phyloP scores from a whole-genome alignment of 2,888 invertebrate genomes.

The Capitulum mitella region DNA sequence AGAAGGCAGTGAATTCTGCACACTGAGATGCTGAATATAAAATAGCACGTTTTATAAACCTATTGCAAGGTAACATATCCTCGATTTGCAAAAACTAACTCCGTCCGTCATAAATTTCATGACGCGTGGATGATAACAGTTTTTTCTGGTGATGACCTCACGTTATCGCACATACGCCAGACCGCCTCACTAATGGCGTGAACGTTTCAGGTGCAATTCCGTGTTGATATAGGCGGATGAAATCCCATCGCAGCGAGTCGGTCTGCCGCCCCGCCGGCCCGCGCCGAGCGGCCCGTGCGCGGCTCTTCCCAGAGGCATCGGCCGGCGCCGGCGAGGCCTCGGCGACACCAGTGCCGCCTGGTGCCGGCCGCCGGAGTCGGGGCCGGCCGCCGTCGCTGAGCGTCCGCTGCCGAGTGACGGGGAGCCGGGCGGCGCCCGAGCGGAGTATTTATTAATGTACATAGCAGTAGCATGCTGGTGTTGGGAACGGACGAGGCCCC shows the following conservation, averaged over 20 bases:
- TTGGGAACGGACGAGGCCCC: not conserved
- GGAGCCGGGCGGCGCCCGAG: not conserved
- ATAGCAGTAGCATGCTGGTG: slow-evolving; percentile 13
- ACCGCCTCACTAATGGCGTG: not conserved
- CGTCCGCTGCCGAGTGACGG: not conserved
- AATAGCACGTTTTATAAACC: too few species aligned
- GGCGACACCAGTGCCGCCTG: too few species aligned
- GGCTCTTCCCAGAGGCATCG: not conserved
- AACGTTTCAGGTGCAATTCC: not conserved
- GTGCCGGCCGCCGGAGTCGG: not conserved
- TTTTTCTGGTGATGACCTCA: too few species aligned
- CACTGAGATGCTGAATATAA: too few species aligned
- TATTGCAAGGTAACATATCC: too few species aligned
- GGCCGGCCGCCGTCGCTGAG: too few species aligned
- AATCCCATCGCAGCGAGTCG: not conserved
- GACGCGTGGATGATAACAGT: too few species aligned
- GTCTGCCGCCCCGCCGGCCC: not conserved
- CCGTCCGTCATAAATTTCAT: too few species aligned
- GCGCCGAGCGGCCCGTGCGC: not conserved
- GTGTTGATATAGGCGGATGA: not conserved
- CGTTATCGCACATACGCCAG: not conserved
- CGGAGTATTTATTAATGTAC: slow-evolving; percentile 10
- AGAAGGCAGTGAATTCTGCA: too few species aligned
- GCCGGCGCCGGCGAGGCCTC: not conserved
- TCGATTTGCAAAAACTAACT: too few species aligned